Conservation (phyloP, 2,888 invertebrate genomes). For the Tiphia femorata region DNA sequence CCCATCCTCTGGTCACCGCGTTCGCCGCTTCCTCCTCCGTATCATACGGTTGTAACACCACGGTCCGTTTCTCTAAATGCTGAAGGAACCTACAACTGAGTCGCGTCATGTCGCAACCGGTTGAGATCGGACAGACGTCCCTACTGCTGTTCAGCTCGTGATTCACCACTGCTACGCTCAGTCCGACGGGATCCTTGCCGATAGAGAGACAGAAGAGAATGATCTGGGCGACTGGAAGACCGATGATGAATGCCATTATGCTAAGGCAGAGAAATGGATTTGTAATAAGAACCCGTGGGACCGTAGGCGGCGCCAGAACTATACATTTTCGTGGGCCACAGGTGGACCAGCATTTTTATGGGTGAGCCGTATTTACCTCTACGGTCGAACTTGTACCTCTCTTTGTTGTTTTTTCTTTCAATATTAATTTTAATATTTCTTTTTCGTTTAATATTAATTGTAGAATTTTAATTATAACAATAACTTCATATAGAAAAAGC, state of each 20-base stretch:
- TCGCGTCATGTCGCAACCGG: constrained; percentile 75
- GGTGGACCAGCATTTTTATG: no score
- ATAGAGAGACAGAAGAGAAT: constrained; percentile 89
- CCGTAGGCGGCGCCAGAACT: no score
- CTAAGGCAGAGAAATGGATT: constrained; percentile 67
- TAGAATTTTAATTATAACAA: no score
- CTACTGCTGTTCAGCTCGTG: constrained; percentile 74
- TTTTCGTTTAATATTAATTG: no score
- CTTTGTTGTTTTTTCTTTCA: no score
- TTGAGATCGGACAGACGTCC: constrained; percentile 57
- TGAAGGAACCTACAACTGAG: constrained; percentile 86
- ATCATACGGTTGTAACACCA: constrained; percentile 75
- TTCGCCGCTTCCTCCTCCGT: constrained; percentile 75
- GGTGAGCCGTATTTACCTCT: no score
- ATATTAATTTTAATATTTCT: no score
- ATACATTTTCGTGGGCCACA: no score
- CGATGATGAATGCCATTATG: constrained; percentile 86
- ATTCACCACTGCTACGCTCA: constrained; percentile 86
- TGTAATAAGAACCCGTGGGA: no score
- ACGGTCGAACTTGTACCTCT: no score
- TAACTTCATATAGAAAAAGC: no score
- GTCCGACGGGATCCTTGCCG: constrained; percentile 85
- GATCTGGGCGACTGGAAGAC: constrained; percentile 88
- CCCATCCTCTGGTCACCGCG: constrained; percentile 78
- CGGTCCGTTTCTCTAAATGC: constrained; percentile 76